Percentiles rank a stretch among this genome's conserved stretches.
Evolutionary conservation across 2,888 invertebrate genomes (phyloP).

Genomic region (Rhynchonema sp.): DNA sequence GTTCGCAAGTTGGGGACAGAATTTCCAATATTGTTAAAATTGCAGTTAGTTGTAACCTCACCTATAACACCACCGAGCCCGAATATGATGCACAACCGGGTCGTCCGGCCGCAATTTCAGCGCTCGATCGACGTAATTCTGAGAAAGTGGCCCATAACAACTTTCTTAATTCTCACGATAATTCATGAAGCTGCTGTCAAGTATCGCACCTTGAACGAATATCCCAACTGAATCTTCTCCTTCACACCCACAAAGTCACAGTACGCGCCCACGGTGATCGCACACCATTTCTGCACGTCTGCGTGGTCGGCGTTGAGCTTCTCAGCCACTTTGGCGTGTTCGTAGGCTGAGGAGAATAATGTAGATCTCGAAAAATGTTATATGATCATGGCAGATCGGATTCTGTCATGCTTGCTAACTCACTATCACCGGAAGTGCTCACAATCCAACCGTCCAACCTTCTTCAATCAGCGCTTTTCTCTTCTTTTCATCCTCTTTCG

Average conservation of each 20-base stretch:
- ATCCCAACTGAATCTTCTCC: slow-evolving; percentile 47
- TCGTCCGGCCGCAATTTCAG: slow-evolving; percentile 43
- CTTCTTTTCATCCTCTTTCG: too few species aligned
- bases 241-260: slow-evolving; percentile 42
- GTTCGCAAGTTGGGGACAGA: too few species aligned
- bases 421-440: too few species aligned
- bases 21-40: too few species aligned
- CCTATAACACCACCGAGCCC: background rate
- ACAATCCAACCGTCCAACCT: too few species aligned
- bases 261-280: slow-evolving; percentile 45
- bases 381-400: too few species aligned
- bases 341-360: background rate
- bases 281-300: slow-evolving; percentile 51
- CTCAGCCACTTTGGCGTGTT: background rate
- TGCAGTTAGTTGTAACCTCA: too few species aligned
- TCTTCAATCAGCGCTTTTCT: too few species aligned
- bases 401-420: too few species aligned
- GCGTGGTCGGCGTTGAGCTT: slow-evolving; percentile 27
- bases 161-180: too few species aligned
- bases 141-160: slow-evolving; percentile 6
- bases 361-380: too few species aligned
- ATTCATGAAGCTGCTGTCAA: too few species aligned
- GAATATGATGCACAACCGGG: slow-evolving; percentile 41
- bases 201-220: slow-evolving; percentile 41
- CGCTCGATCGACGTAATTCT: slow-evolving; percentile 46